phyloP scores from a whole-genome alignment of 2,888 invertebrate genomes.

The Torymus auratus region DNA sequence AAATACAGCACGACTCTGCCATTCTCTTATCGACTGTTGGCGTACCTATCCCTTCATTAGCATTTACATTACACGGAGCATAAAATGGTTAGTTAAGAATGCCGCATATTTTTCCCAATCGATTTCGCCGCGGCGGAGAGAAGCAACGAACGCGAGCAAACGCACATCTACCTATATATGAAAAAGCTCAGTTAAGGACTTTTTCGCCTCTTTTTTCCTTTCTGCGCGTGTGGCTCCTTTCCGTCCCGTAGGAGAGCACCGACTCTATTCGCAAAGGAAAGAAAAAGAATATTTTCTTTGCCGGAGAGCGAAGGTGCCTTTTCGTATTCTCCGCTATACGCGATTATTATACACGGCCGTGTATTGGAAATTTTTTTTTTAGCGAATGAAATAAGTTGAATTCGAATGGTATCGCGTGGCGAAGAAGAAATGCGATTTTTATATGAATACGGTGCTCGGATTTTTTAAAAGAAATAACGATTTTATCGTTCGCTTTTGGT shows the following conservation, averaged over 20 bases:
- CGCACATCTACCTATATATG: background rate
- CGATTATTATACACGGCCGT: background rate
- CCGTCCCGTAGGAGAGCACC: background rate
- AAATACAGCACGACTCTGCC: too few species aligned
- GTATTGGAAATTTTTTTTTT: background rate
- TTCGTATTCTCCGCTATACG: background rate
- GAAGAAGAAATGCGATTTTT: too few species aligned
- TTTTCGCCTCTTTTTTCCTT: background rate
- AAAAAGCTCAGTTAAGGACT: background rate
- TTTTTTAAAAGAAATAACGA: too few species aligned
- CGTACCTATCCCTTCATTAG: constrained; percentile 13
- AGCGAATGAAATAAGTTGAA: too few species aligned
- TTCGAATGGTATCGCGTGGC: too few species aligned
- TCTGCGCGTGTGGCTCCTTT: background rate
- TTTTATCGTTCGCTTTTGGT: too few species aligned
- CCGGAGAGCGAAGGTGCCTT: background rate
- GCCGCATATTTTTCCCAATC: constrained; percentile 22
- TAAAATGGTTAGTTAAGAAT: constrained; percentile 5
- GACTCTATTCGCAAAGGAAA: background rate
- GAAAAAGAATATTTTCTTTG: constrained; percentile 13
- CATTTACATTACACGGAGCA: constrained; percentile 16
- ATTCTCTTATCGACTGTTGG: too few species aligned
- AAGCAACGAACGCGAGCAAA: constrained; percentile 1
- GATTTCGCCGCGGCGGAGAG: background rate
- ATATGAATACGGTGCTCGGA: too few species aligned